These are phyloP conservation scores for Leguminivora glycinivorella DNA, from an alignment of 1,140 invertebrate species.

Conservation along the genomic window DNA sequence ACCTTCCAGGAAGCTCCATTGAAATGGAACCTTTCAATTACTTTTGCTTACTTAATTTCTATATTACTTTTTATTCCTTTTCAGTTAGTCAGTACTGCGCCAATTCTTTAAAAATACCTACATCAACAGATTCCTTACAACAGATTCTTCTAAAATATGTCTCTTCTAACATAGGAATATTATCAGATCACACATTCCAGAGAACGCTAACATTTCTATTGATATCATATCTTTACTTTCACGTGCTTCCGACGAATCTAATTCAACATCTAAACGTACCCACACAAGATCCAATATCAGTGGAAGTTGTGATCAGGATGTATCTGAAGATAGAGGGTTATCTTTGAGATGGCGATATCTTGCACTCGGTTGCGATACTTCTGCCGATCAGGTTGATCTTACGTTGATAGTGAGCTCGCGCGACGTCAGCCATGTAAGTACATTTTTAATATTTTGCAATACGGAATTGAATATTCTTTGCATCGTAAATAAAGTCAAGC, in stretches of 20 bases:
- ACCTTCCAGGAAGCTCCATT: too few relatives aligned
- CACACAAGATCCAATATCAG: not conserved
- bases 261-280: not conserved
- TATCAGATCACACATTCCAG: not conserved
- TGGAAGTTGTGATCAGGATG: not conserved
- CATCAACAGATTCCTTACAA: too few relatives aligned
- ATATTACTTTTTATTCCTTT: too few relatives aligned
- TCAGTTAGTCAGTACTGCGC: too few relatives aligned
- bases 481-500: too few relatives aligned
- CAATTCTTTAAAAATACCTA: too few relatives aligned
- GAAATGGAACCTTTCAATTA: too few relatives aligned
- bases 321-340: slow-evolving; percentile 6
- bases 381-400: slow-evolving; percentile 6
- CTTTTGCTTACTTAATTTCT: too few relatives aligned
- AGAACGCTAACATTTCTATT: slow-evolving; percentile 15
- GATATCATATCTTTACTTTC: slow-evolving; percentile 17
- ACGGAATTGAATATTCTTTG: too few relatives aligned
- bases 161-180: not conserved
- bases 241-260: not conserved
- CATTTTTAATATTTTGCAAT: not conserved
- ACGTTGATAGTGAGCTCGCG: slow-evolving; percentile 18
- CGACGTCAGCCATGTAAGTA: slow-evolving; percentile 47
- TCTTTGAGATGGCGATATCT: slow-evolving; percentile 20
- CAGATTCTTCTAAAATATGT: too few relatives aligned
- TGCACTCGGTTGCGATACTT: not conserved